Conservation (phyloP, 64 coral and sea anemone genomes). For the Stichodactyla helianthus region DNA sequence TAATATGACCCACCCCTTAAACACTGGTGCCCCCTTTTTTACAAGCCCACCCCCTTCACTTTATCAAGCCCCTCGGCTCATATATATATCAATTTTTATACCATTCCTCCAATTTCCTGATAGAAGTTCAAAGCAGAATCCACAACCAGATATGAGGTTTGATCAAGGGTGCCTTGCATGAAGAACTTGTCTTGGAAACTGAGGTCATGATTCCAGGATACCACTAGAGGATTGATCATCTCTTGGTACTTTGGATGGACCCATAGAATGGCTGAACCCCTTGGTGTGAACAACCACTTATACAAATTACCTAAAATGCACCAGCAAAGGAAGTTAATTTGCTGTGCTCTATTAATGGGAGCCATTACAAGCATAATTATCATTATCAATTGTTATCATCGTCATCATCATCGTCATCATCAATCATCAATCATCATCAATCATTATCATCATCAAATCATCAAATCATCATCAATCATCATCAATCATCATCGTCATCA, state of each 20-base stretch:
- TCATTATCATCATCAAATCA: neutral
- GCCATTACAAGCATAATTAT: neutral
- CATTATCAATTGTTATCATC: neutral
- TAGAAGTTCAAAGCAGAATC: constrained; percentile 64
- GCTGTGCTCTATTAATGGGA: too few species aligned
- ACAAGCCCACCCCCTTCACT: too few species aligned
- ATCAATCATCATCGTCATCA: neutral
- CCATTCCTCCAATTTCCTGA: constrained; percentile 77
- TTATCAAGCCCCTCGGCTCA: too few species aligned
- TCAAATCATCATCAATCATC: neutral
- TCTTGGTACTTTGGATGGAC: constrained; percentile 59
- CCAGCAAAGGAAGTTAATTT: neutral
- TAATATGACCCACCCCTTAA: too few species aligned
- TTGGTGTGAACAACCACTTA: constrained; percentile 72
- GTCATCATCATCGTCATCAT: neutral
- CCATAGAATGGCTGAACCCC: constrained; percentile 70
- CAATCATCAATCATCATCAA: neutral
- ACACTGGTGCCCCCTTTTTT: too few species aligned
- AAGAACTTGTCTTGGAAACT: constrained; percentile 79
- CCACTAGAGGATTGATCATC: constrained; percentile 56
- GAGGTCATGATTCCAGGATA: constrained; percentile 68
- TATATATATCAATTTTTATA: constrained; percentile 9
- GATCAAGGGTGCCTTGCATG: constrained; percentile 63
- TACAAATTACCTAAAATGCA: constrained; percentile 54
- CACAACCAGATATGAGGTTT: constrained; percentile 45